Conservation (phyloP, 2,113 vertebrate species). For the western clawed frog (Xenopus tropicalis) region UCB_Xtro_10.0 CM004443.2:18373501-18374000, state of each 20-base stretch:
- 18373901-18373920: too few species aligned
- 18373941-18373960: too few species aligned
- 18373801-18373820: neutral
- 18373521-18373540: slow-evolving; percentile 16
- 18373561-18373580: slow-evolving; percentile 55
- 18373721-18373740: slow-evolving; percentile 51
- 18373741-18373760: slow-evolving; percentile 60
- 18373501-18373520: neutral
- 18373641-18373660: slow-evolving; percentile 72
- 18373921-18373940: too few species aligned
- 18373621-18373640: slow-evolving; percentile 69
- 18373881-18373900: too few species aligned
- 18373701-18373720: slow-evolving; percentile 64
- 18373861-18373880: too few species aligned
- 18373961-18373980: too few species aligned
- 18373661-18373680: slow-evolving; percentile 71
- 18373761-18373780: slow-evolving; percentile 61
- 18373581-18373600: slow-evolving; percentile 55
- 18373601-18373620: slow-evolving; percentile 65
- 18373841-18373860: too few species aligned
- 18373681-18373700: slow-evolving; percentile 57
- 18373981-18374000: too few species aligned
- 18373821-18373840: neutral
- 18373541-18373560: slow-evolving; percentile 50
- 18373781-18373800: slow-evolving; percentile 47